Conservation (phyloP, 2,113 vertebrate genomes). For the Rhegmatorhina hoffmannsi region DNA sequence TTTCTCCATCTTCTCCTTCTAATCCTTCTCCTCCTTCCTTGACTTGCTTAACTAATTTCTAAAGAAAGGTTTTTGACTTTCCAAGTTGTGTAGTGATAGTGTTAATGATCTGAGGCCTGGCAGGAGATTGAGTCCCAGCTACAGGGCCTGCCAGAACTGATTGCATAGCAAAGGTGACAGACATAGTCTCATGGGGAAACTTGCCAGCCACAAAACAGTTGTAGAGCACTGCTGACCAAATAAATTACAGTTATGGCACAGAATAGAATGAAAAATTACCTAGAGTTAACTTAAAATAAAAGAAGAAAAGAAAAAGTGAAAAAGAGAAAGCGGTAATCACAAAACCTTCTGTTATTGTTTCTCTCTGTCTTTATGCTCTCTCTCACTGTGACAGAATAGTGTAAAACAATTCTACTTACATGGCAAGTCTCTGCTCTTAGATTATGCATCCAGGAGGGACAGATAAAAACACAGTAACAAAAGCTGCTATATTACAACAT, state of each 20-base stretch:
- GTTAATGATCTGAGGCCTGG: background rate
- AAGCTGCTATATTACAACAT: background rate
- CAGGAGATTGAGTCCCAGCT: background rate
- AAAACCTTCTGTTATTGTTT: background rate
- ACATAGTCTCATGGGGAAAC: background rate
- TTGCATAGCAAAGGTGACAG: conserved; percentile 1
- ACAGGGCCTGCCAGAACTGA: background rate
- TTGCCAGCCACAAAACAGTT: background rate
- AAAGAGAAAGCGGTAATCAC: background rate
- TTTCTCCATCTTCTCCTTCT: background rate
- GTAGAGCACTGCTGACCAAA: background rate
- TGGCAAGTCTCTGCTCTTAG: background rate
- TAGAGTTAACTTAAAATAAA: background rate
- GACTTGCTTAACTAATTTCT: background rate
- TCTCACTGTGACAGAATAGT: background rate
- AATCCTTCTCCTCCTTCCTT: background rate
- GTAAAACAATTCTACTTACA: background rate
- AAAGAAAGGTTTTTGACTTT: background rate
- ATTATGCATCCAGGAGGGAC: background rate
- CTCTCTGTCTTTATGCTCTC: background rate
- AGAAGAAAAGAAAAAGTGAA: background rate
- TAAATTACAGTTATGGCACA: background rate
- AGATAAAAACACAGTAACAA: background rate
- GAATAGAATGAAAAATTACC: background rate
- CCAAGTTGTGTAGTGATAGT: background rate